These are phyloP conservation scores for Bunonema sp. DNA, from an alignment of 2,888 invertebrate genomes.

Conservation along the genomic window DNA sequence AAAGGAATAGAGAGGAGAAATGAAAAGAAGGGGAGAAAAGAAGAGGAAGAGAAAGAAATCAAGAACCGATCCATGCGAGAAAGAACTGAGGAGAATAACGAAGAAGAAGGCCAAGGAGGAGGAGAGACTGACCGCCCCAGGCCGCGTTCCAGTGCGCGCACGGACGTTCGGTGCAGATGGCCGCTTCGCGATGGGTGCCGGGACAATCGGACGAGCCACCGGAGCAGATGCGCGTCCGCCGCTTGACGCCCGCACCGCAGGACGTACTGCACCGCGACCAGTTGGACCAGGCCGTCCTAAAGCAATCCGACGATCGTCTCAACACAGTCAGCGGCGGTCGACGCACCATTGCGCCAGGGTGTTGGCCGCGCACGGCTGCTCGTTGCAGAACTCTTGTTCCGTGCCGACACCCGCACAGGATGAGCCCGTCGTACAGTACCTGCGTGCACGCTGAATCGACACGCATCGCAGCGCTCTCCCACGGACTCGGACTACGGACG, in stretches of 20 bases:
- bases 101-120: too few species aligned
- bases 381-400: conserved; percentile 40
- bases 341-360: conserved; percentile 1
- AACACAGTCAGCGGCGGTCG: conserved; percentile 3
- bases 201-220: conserved; percentile 35
- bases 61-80: too few species aligned
- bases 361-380: conserved; percentile 22
- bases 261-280: conserved; percentile 25
- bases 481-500: too few species aligned
- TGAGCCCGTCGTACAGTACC: too few species aligned
- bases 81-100: too few species aligned
- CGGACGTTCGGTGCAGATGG: conserved; percentile 29
- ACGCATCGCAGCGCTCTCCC: too few species aligned
- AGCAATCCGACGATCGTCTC: background rate
- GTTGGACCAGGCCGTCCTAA: conserved; percentile 14
- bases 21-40: too few species aligned
- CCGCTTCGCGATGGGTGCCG: conserved; percentile 29
- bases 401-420: conserved; percentile 26
- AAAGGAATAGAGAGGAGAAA: too few species aligned
- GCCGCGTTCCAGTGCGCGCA: conserved; percentile 31
- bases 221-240: conserved; percentile 30
- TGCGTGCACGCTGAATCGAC: too few species aligned
- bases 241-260: conserved; percentile 38
- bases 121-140: conserved; percentile 37
- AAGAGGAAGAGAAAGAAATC: too few species aligned